These are phyloP conservation scores for Habropoda laboriosa DNA, from an alignment of 1,140 invertebrate genomes.

Conservation along the genomic window DNA sequence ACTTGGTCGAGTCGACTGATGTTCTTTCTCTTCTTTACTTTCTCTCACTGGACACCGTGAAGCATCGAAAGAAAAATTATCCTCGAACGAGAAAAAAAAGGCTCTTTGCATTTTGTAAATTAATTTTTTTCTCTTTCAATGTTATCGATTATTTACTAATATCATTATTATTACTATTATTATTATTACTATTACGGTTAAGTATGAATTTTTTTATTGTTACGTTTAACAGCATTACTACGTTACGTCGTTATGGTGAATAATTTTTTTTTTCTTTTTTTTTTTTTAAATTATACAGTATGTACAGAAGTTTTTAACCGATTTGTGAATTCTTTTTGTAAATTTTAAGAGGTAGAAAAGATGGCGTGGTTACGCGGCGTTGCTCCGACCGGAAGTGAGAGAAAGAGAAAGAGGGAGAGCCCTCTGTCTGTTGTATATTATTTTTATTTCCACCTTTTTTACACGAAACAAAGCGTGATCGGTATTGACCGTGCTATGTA, in stretches of 20 bases:
- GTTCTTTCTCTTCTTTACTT: constrained; percentile 50
- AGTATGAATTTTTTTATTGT: constrained; percentile 53
- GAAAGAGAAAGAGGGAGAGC: constrained; percentile 44
- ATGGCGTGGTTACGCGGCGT: neutral
- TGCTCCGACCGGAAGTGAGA: constrained; percentile 28
- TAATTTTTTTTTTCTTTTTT: constrained; percentile 1
- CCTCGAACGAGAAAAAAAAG: neutral
- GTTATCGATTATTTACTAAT: constrained; percentile 5
- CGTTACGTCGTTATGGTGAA: constrained; percentile 36
- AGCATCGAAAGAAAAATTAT: neutral
- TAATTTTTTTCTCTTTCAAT: constrained; percentile 9
- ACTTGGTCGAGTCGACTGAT: constrained; percentile 18
- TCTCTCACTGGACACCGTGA: constrained; percentile 37
- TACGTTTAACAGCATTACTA: constrained; percentile 57
- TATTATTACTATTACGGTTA: neutral
- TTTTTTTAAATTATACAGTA: constrained; percentile 75
- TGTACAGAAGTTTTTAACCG: constrained; percentile 73
- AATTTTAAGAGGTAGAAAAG: neutral
- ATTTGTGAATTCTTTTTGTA: neutral
- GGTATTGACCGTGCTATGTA: constrained; percentile 79
- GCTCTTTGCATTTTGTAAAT: constrained; percentile 16
- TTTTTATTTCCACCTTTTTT: constrained; percentile 81
- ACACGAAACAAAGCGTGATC: constrained; percentile 78
- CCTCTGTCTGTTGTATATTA: constrained; percentile 79
- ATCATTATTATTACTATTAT: neutral